Evolutionary conservation across 2,113 vertebrate species (phyloP).

Genomic region (Brienomyrus longianalis): DNA sequence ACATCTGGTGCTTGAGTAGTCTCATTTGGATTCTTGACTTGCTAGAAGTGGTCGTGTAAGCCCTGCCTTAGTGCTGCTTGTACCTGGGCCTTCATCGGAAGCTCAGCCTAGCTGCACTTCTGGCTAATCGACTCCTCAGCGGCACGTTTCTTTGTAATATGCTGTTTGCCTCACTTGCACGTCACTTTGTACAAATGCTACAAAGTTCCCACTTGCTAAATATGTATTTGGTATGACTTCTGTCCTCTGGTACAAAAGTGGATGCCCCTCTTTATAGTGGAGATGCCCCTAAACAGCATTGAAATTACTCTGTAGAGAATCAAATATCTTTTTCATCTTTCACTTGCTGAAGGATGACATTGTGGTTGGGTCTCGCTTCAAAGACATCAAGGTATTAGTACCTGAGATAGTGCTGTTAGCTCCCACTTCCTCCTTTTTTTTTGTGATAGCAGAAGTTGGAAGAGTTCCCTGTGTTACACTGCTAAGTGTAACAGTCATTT

Average conservation of each 20-base stretch:
- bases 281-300: conserved; percentile 21
- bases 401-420: not conserved
- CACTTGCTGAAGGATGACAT: not conserved
- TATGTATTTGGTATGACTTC: not conserved
- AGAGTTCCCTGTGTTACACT: not conserved
- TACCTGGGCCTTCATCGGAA: not conserved
- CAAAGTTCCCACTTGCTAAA: not conserved
- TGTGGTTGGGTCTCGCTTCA: not conserved
- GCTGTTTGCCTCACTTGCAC: not conserved
- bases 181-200: not conserved
- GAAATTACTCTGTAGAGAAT: conserved; percentile 18
- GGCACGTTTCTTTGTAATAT: not conserved
- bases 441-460: not conserved
- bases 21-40: not conserved
- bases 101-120: not conserved
- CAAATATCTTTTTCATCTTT: conserved; percentile 2
- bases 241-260: not conserved
- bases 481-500: not conserved
- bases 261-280: not conserved
- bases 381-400: not conserved
- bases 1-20: not conserved
- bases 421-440: not conserved
- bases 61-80: not conserved
- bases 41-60: not conserved
- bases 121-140: not conserved